Evolutionary conservation across 2,797 vertebrate species (phyloP), one percentile per base, ranked within the genome.

Genomic region (Xerus rutilus): DNA sequence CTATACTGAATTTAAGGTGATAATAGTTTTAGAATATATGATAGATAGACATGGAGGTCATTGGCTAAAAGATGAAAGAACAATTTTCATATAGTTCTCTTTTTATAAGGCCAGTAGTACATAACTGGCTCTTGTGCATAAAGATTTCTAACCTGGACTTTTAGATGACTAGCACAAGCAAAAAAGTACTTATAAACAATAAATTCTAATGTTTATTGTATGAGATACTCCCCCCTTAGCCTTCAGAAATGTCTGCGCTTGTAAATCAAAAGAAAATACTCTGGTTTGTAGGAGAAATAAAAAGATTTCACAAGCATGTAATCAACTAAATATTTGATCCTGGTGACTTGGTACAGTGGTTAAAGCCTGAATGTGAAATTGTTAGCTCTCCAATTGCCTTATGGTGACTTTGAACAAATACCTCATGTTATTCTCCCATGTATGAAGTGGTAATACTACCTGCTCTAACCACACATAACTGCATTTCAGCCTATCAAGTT

Each of bases 241-340:
- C 77, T 85, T 96, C 70, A 73, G 78, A 90, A 92, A 25, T 76
- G 30, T 70, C 73, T 83, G 45, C 17, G 73, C 25, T 78, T 96
- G 45, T 81, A 32, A 96, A 86, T 96, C 72, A 83, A 95, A 91
- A 88, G 65, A 92, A 86, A 90, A 79, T 93, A 64, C 25, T 89
- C 79, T 89, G 43, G 35, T 39, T 76, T 90, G 30, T 79, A 10
- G 3, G 28, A 5, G 2, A 15, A 32, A 35, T 3, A 49, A 59
- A 52, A 57, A 54, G 28, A 43, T 76, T 92, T 86, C 86, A 76
- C 72, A 79, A 83, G 30, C 65, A 17, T 39, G 28, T 89, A 72
- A 59, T 69, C 21, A 73, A 73, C 65, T 83, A 25, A 54, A 49
- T 87, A 87, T 90, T 96, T 89, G 93, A 62, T 95, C 35, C 12